phyloP scores from a whole-genome alignment of 2,888 invertebrate genomes.

The Fragum whitleyi region DNA sequence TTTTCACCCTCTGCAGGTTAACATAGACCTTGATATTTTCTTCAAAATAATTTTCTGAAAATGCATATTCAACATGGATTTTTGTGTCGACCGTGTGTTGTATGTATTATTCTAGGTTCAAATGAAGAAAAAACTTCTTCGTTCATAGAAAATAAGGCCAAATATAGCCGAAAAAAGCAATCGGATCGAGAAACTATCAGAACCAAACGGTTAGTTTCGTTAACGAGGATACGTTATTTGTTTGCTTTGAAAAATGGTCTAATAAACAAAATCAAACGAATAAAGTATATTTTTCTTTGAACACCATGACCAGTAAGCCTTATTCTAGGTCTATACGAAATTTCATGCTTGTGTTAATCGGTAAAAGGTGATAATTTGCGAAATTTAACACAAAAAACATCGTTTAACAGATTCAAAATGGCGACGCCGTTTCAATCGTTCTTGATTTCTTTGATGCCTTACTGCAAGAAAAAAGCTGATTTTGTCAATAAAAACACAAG shows the following conservation, averaged over 20 bases:
- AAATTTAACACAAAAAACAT: neutral
- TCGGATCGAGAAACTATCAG: neutral
- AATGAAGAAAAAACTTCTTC: constrained; percentile 5
- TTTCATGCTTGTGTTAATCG: too few relatives aligned
- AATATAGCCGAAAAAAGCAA: neutral
- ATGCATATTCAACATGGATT: neutral
- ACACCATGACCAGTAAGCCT: too few relatives aligned
- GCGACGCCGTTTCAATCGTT: neutral
- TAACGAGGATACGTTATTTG: neutral
- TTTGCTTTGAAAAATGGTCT: neutral
- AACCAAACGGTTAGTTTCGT: neutral
- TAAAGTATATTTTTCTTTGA: too few relatives aligned
- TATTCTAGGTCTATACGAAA: too few relatives aligned
- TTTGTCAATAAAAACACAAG: too few relatives aligned
- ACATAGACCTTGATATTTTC: neutral
- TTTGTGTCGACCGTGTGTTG: neutral
- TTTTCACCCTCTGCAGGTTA: constrained; percentile 30
- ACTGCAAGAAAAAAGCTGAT: neutral
- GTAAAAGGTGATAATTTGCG: neutral
- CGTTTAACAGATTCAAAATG: constrained; percentile 26
- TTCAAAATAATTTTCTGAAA: constrained; percentile 24
- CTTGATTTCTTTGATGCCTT: neutral
- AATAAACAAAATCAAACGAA: neutral
- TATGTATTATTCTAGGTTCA: neutral
- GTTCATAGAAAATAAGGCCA: constrained; percentile 4